Base-by-base conservation (phyloP, 1,140 invertebrate genomes). In the Drosophila kohkoa region DNA sequence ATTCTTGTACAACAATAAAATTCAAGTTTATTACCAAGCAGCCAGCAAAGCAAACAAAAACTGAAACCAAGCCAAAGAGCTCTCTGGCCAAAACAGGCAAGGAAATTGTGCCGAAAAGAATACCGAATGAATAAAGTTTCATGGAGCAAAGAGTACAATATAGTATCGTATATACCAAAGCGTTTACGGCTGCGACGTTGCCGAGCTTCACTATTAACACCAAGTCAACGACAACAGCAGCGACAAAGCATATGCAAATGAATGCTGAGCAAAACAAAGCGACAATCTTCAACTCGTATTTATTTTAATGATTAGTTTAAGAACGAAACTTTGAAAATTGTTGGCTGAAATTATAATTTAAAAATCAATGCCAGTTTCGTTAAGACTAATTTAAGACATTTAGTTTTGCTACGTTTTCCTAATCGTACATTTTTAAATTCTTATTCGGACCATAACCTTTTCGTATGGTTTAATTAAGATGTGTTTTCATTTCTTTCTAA, bases 1-100 rank as follows among this genome's bases (percentile, higher is more conserved):
- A 89, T 89, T 89, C 85, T 89, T 89, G 85, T 89, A 67, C 79
- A 70, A 85, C 76, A 89, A 89, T 89, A 89, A 89, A 89, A 89
- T 76, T 81, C 72, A 83, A 89, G 85, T 87, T 88, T 88, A 88
- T 77, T 80, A 72, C 79, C 78, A 74, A 75, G 59, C 54, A 75
- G 71, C 65, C 68, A 68, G 59, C 25, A 45, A 77, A 35, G 11
- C 35, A 68, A 46, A 46, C 35, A 10, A 41, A 68, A 81, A 65
- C 72, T 70, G 60, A 38, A 49, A 62, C 30, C 25, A 6, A 76
- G 55, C 59, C 79, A 60, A 81, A 48, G 45, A 49, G 38, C 20
- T 25, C 20, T 25, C 64, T 59, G 51, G 45, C 8, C 57, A 25
- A 60, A 38, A 35, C 51, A 30, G 41, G 57, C 64, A 20, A 60